These are phyloP conservation scores for Leptinotarsa lineolata DNA, from an alignment of 1,140 invertebrate genomes.

Conservation along the genomic window DNA sequence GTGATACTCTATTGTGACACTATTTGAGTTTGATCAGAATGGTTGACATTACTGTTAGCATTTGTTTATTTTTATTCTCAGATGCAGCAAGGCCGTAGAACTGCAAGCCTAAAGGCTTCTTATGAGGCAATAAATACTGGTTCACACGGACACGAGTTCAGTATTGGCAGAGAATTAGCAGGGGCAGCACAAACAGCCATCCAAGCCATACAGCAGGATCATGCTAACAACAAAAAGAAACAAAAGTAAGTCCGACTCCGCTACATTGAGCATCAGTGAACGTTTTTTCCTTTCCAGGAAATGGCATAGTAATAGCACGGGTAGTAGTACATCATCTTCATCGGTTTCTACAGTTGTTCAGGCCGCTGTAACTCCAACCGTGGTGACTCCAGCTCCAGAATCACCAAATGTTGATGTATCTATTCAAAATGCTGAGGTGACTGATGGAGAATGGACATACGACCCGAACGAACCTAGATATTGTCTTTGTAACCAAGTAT, in stretches of 20 bases:
- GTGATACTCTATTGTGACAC: no score
- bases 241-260: conserved; percentile 63
- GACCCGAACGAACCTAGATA: conserved; percentile 95
- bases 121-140: conserved; percentile 81
- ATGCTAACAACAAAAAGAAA: conserved; percentile 66
- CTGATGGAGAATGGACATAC: conserved; percentile 71
- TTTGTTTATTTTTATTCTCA: conserved; percentile 47
- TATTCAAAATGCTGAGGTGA: conserved; percentile 41
- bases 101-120: conserved; percentile 92
- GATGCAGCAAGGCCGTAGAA: conserved; percentile 92
- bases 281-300: conserved; percentile 33
- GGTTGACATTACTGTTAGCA: no score
- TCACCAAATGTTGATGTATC: conserved; percentile 45
- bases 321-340: conserved; percentile 34
- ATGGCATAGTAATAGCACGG: conserved; percentile 37
- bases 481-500: conserved; percentile 97
- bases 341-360: conserved; percentile 39
- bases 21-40: no score
- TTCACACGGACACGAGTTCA: conserved; percentile 62
- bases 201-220: conserved; percentile 68
- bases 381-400: conserved; percentile 37
- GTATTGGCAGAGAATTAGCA: conserved; percentile 69
- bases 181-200: conserved; percentile 79
- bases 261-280: not conserved
- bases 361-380: conserved; percentile 32